These are phyloP conservation scores for Drosophila percnosoma DNA, from an alignment of 2,888 invertebrate genomes.

Conservation along the genomic window DNA sequence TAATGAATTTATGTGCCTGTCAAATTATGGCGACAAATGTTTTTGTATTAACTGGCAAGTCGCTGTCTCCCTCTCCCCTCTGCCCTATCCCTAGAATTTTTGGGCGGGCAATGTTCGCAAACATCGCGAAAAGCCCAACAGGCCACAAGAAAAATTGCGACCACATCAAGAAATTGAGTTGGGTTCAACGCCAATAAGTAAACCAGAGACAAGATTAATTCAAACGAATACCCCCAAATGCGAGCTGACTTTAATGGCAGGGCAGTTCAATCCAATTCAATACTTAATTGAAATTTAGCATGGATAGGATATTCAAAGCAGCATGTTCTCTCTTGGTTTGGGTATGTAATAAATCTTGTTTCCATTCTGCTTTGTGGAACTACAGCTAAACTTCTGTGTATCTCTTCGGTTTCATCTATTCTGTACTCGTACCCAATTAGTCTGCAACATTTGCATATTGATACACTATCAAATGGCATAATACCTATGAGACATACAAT, in stretches of 20 bases:
- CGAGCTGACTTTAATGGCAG: constrained; percentile 5
- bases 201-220: constrained; percentile 37
- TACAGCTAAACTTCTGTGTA: not conserved
- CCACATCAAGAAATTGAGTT: constrained; percentile 44
- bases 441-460: not conserved
- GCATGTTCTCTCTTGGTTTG: not conserved
- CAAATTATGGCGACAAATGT: constrained; percentile 68
- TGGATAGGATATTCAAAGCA: constrained; percentile 16
- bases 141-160: constrained; percentile 11
- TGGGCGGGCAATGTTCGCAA: constrained; percentile 37
- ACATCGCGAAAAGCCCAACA: constrained; percentile 8
- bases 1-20: constrained; percentile 66
- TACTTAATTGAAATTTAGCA: constrained; percentile 18
- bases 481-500: no score
- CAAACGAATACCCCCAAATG: constrained; percentile 20
- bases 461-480: not conserved
- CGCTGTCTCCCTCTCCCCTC: not conserved
- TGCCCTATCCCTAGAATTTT: constrained; percentile 24
- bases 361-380: not conserved
- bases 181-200: constrained; percentile 25
- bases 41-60: constrained; percentile 54
- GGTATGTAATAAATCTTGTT: constrained; percentile 15
- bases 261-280: constrained; percentile 11
- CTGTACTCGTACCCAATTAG: constrained; percentile 1
- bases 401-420: not conserved